These are phyloP conservation scores for western clawed frog (Xenopus tropicalis) DNA, from an alignment of 2,113 vertebrate genomes.

Conservation along the genomic window UCB_Xtro_10.0 CM004446.2:36803001-36803500, in stretches of 20 bases:
- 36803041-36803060: slow-evolving; percentile 73
- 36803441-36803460: slow-evolving; percentile 58
- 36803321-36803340: too few relatives aligned
- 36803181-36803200: slow-evolving; percentile 91
- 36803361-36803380: slow-evolving; percentile 85
- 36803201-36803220: slow-evolving; percentile 89
- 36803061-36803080: slow-evolving; percentile 97
- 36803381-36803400: slow-evolving; percentile 90
- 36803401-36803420: slow-evolving; percentile 79
- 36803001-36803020: too few relatives aligned
- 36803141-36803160: slow-evolving; percentile 89
- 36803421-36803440: slow-evolving; percentile 83
- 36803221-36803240: slow-evolving; percentile 66
- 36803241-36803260: not conserved
- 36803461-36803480: slow-evolving; percentile 73
- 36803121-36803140: slow-evolving; percentile 83
- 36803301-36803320: too few relatives aligned
- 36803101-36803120: slow-evolving; percentile 81
- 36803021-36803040: not conserved
- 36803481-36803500: slow-evolving; percentile 75
- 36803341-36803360: not conserved
- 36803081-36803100: slow-evolving; percentile 75
- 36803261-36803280: too few relatives aligned
- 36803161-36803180: slow-evolving; percentile 77
- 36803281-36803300: too few relatives aligned